Evolutionary conservation across 2,888 invertebrate species (phyloP).

Genomic region (Craniophora ligustri): DNA sequence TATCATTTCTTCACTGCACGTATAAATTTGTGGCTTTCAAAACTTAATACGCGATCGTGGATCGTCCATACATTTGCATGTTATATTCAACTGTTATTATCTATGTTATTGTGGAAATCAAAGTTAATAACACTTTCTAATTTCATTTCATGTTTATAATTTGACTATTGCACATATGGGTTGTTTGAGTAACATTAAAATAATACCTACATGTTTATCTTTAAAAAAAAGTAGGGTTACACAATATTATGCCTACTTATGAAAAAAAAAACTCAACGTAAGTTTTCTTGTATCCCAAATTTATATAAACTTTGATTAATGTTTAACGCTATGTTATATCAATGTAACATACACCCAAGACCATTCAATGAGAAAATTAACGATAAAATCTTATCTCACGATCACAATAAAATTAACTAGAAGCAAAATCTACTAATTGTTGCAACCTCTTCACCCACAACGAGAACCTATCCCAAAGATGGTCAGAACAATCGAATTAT

Average conservation of each 20-base stretch:
- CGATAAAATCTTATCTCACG: conserved; percentile 22
- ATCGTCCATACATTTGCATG: conserved; percentile 73
- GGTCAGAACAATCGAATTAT: conserved; percentile 60
- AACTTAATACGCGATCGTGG: conserved; percentile 68
- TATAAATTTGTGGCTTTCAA: conserved; percentile 53
- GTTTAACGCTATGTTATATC: too few species aligned
- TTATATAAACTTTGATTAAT: too few species aligned
- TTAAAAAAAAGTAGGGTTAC: conserved; percentile 12
- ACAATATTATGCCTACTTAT: too few species aligned
- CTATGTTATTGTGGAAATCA: conserved; percentile 62
- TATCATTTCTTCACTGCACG: conserved; percentile 28
- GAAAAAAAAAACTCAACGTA: too few species aligned
- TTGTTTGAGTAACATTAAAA: not conserved
- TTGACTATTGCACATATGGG: conserved; percentile 30
- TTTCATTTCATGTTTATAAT: conserved; percentile 56
- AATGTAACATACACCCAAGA: too few species aligned
- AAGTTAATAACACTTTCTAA: conserved; percentile 73
- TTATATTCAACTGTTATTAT: conserved; percentile 70
- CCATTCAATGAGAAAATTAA: not conserved
- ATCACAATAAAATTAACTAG: conserved; percentile 32
- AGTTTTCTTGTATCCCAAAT: too few species aligned
- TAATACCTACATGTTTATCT: not conserved
- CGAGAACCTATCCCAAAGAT: conserved; percentile 40
- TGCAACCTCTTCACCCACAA: conserved; percentile 28
- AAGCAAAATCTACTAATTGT: conserved; percentile 43